A percentile compares a stretch with the other conserved stretches of the same genome.
Evolutionary conservation across 2,888 invertebrate genomes (phyloP).

Genomic region (Phasia obesa): DNA sequence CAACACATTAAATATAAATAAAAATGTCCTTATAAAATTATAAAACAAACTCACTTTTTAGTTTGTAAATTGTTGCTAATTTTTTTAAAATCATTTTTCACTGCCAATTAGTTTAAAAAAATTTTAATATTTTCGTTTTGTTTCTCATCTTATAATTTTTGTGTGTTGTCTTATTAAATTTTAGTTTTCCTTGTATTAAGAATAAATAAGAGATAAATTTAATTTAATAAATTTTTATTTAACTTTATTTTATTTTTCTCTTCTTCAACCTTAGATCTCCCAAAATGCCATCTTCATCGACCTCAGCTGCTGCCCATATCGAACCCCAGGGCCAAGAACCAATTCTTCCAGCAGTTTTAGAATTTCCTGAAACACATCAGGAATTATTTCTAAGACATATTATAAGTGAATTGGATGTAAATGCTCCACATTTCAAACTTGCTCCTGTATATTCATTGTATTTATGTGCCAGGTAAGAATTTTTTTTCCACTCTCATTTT

Average conservation of each 20-base stretch:
- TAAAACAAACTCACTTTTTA: constrained; percentile 44
- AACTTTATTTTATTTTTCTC: constrained; percentile 15
- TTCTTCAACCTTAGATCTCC: constrained; percentile 76
- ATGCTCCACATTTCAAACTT: constrained; percentile 95
- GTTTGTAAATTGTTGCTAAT: constrained; percentile 49
- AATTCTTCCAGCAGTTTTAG: constrained; percentile 96
- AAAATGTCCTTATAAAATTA: constrained; percentile 20
- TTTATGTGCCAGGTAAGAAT: constrained; percentile 89
- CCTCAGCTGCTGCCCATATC: constrained; percentile 68
- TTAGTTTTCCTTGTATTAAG: constrained; percentile 3
- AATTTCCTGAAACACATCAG: constrained; percentile 97
- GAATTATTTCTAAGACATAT: constrained; percentile 95
- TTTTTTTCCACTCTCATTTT: background rate
- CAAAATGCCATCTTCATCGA: constrained; percentile 77
- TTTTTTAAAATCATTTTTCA: constrained; percentile 40
- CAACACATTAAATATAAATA: constrained; percentile 43
- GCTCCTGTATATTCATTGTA: constrained; percentile 99
- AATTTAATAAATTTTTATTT: constrained; percentile 1
- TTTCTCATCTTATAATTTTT: constrained; percentile 37
- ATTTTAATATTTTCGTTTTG: constrained; percentile 29
- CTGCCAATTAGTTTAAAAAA: constrained; percentile 18
- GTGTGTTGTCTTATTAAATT: constrained; percentile 44
- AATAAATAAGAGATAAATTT: background rate
- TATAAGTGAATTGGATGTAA: constrained; percentile 93
- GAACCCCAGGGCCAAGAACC: constrained; percentile 90